Conservation (phyloP, 2,888 invertebrate genomes). For the Agrotis exclamationis region DNA sequence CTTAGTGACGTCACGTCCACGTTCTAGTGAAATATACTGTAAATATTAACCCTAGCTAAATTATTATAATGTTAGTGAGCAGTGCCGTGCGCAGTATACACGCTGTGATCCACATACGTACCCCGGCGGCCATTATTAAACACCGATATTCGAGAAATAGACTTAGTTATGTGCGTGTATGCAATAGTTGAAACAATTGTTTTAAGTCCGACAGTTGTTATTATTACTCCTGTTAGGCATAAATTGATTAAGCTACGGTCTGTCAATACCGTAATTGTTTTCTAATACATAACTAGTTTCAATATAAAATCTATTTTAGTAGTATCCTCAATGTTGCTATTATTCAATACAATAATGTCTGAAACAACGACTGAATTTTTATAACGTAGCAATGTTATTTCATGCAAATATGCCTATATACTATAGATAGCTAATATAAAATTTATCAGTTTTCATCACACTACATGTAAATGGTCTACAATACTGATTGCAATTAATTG, state of each 20-base stretch:
- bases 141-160: constrained; percentile 66
- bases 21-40: constrained; percentile 76
- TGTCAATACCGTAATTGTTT: constrained; percentile 54
- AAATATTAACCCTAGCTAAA: constrained; percentile 76
- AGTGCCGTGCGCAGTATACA: constrained; percentile 73
- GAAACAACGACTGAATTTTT: constrained; percentile 60
- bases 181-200: constrained; percentile 57
- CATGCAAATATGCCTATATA: constrained; percentile 36
- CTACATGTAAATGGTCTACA: constrained; percentile 55
- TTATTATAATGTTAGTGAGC: constrained; percentile 71
- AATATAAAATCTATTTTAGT: constrained; percentile 53
- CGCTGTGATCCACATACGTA: constrained; percentile 73
- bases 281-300: constrained; percentile 58
- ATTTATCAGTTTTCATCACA: constrained; percentile 62
- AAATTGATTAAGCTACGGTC: constrained; percentile 47
- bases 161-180: constrained; percentile 58
- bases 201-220: constrained; percentile 51
- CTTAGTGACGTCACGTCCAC: constrained; percentile 77
- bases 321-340: constrained; percentile 63
- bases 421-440: constrained; percentile 52
- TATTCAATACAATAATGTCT: constrained; percentile 54
- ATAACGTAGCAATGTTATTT: constrained; percentile 55
- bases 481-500: constrained; percentile 51
- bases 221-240: constrained; percentile 48
- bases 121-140: constrained; percentile 66